Percentiles rank a stretch among this genome's conserved stretches.
Evolutionary conservation across 2,113 vertebrate species (phyloP).

Genomic region (Chionodraco myersi): DNA sequence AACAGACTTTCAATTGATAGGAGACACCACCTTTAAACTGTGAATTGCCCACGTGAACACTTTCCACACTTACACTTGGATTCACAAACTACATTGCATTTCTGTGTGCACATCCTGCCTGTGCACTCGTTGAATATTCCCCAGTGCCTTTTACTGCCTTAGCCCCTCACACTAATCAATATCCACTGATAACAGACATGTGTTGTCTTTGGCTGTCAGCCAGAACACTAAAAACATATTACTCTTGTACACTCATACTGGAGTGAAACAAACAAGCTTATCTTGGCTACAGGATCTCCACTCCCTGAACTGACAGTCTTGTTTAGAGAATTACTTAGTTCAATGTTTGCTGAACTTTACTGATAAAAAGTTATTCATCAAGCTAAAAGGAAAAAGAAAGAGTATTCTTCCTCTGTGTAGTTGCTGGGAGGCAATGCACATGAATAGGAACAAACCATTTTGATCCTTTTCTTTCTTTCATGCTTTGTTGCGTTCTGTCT

Average conservation of each 20-base stretch:
- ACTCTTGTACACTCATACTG: background rate
- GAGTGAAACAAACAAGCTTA: slow-evolving; percentile 23
- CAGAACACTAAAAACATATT: slow-evolving; percentile 37
- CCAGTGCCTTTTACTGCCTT: slow-evolving; percentile 42
- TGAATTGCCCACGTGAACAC: background rate
- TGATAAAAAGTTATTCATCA: slow-evolving; percentile 27
- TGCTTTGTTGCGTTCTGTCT: background rate
- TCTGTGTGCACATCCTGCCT: slow-evolving; percentile 8
- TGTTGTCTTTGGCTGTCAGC: slow-evolving; percentile 30
- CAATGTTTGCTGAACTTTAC: background rate
- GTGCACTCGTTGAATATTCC: slow-evolving; percentile 15
- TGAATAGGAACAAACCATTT: background rate
- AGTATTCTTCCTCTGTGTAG: background rate
- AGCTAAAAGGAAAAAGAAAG: background rate
- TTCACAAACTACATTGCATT: background rate
- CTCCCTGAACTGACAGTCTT: background rate
- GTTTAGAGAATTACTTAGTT: slow-evolving; percentile 2
- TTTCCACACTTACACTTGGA: background rate
- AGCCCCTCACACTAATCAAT: slow-evolving; percentile 41
- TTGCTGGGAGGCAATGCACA: background rate
- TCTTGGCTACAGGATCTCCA: slow-evolving; percentile 24
- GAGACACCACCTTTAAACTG: background rate
- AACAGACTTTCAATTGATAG: background rate
- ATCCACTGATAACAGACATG: slow-evolving; percentile 44
- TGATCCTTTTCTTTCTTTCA: background rate